A percentile compares a stretch with the other conserved stretches of the same genome.
These are phyloP conservation scores for Gonatopus flavifemur DNA, from an alignment of 1,140 invertebrate species.

Conservation along the genomic window DNA sequence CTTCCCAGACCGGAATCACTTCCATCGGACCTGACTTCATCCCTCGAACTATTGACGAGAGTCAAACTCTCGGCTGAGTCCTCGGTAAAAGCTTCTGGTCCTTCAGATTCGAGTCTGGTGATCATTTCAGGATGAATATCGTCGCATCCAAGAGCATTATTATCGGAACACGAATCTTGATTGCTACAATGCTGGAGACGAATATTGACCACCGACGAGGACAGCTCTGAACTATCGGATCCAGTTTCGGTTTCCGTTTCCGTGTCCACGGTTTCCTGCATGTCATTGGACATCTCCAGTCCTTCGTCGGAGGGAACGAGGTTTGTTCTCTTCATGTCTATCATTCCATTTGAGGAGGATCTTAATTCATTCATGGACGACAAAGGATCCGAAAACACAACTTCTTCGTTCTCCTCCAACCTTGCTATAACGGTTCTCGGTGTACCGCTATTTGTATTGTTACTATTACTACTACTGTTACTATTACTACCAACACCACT, in stretches of 20 bases:
- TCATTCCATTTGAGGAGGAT: neutral
- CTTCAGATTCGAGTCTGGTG: constrained; percentile 43
- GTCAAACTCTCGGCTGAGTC: constrained; percentile 54
- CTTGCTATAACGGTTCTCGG: constrained; percentile 27
- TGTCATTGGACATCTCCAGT: constrained; percentile 11
- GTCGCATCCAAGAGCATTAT: constrained; percentile 36
- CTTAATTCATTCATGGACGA: neutral
- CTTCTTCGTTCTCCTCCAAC: constrained; percentile 27
- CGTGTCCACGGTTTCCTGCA: constrained; percentile 25
- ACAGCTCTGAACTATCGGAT: constrained; percentile 46
- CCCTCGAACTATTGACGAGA: constrained; percentile 40
- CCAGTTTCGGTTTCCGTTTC: constrained; percentile 45
- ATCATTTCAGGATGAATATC: constrained; percentile 31
- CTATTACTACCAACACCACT: too few species aligned
- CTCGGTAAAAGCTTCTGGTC: constrained; percentile 51
- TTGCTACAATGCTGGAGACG: constrained; percentile 13
- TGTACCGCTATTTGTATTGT: neutral
- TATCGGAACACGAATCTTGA: constrained; percentile 24
- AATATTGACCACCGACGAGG: constrained; percentile 25
- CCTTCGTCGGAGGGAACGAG: constrained; percentile 12
- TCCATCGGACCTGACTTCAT: constrained; percentile 70
- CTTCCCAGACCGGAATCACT: constrained; percentile 78
- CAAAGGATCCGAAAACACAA: constrained; percentile 13
- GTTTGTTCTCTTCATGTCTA: constrained; percentile 4
- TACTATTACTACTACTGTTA: neutral